These are phyloP conservation scores for Cyprinodon tularosa DNA, from an alignment of 2,113 vertebrate genomes.

Conservation along the genomic window DNA sequence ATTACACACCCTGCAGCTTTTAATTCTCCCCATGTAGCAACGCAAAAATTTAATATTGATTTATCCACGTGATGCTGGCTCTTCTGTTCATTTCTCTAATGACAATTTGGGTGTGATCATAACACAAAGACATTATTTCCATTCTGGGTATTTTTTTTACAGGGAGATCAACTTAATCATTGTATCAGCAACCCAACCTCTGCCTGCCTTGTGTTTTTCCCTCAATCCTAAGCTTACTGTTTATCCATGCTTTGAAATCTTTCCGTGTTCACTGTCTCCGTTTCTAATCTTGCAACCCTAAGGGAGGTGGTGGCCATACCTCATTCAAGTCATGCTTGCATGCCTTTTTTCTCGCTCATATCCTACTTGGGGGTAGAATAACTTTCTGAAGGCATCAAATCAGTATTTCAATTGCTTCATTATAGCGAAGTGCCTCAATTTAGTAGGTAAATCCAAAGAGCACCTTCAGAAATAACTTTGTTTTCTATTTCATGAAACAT, in stretches of 20 bases:
- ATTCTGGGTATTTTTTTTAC: constrained; percentile 48
- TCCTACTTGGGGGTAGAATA: constrained; percentile 46
- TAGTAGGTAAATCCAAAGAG: constrained; percentile 4
- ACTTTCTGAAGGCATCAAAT: constrained; percentile 58
- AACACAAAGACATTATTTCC: constrained; percentile 50
- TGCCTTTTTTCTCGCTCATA: constrained; percentile 50
- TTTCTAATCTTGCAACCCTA: constrained; percentile 60
- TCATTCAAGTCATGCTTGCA: constrained; percentile 63
- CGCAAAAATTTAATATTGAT: constrained; percentile 62
- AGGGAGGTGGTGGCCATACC: constrained; percentile 40
- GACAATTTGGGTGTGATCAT: constrained; percentile 60
- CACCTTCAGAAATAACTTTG: constrained; percentile 14
- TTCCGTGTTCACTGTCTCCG: constrained; percentile 38
- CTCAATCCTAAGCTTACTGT: constrained; percentile 17
- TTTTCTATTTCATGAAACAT: constrained; percentile 37
- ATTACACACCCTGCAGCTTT: constrained; percentile 43
- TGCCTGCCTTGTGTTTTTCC: background rate
- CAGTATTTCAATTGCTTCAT: constrained; percentile 22
- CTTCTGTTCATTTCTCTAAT: constrained; percentile 63
- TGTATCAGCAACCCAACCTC: constrained; percentile 62
- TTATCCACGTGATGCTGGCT: constrained; percentile 24
- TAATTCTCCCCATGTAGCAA: constrained; percentile 30
- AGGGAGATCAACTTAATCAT: constrained; percentile 68
- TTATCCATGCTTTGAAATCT: constrained; percentile 39
- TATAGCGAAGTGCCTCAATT: constrained; percentile 4